Evolutionary conservation across 2,888 invertebrate species (phyloP).

Genomic region (Drosophila trichaetosa): DNA sequence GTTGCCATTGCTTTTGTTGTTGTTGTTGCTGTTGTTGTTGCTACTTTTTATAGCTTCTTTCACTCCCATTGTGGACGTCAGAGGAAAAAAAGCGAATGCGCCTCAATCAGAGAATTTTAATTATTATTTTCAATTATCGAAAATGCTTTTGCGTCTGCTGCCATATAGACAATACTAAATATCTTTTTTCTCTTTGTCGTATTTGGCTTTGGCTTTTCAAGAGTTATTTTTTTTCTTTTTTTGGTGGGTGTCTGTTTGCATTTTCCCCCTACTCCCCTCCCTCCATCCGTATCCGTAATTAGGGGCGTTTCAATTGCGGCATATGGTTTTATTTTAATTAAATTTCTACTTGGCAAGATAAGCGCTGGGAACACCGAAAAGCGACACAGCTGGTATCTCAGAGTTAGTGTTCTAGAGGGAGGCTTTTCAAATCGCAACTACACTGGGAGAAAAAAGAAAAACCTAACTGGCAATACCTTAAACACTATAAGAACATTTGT

Average conservation of each 20-base stretch:
- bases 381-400: slow-evolving; percentile 23
- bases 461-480: neutral
- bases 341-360: slow-evolving; percentile 60
- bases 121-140: slow-evolving; percentile 83
- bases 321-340: slow-evolving; percentile 74
- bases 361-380: slow-evolving; percentile 24
- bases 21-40: slow-evolving; percentile 9
- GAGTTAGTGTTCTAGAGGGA: neutral
- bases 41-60: slow-evolving; percentile 63
- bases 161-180: slow-evolving; percentile 23
- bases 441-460: neutral
- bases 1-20: slow-evolving; percentile 23
- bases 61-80: slow-evolving; percentile 73
- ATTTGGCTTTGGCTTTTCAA: slow-evolving; percentile 48
- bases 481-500: neutral
- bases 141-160: slow-evolving; percentile 71
- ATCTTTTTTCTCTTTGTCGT: slow-evolving; percentile 20
- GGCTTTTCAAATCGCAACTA: neutral
- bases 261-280: slow-evolving; percentile 9
- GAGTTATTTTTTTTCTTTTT: slow-evolving; percentile 38
- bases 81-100: slow-evolving; percentile 26
- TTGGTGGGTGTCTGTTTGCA: slow-evolving; percentile 32
- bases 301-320: slow-evolving; percentile 68
- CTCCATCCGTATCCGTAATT: slow-evolving; percentile 21
- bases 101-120: slow-evolving; percentile 82